Evolutionary conservation across 2,113 vertebrate genomes (phyloP).

Genomic region (Phaetusa simplex): DNA sequence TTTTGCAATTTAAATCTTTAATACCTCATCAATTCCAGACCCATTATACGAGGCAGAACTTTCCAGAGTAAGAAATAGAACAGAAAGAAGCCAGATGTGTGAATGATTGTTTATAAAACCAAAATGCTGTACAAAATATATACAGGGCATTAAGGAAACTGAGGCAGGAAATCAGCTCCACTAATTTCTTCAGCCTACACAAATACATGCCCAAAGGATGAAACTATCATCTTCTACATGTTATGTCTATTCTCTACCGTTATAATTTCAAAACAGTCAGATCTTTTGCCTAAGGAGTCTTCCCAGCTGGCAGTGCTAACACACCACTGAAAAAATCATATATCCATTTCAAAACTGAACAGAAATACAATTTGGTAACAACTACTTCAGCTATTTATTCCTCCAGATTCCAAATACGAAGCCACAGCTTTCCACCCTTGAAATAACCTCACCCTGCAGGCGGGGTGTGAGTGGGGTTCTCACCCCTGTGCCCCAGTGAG

Average conservation of each 20-base stretch:
- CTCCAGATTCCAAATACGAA: not conserved
- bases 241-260: not conserved
- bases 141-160: not conserved
- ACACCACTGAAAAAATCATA: not conserved
- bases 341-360: not conserved
- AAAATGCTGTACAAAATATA: not conserved
- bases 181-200: not conserved
- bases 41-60: not conserved
- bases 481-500: not conserved
- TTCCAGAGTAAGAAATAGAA: not conserved
- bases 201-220: not conserved
- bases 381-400: not conserved
- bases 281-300: not conserved
- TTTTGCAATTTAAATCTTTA: not conserved
- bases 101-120: not conserved
- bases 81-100: not conserved
- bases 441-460: not conserved
- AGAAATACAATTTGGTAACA: not conserved
- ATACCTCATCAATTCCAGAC: not conserved
- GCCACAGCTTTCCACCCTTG: not conserved
- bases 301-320: not conserved
- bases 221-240: not conserved
- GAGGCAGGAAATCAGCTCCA: not conserved
- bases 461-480: not conserved
- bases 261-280: not conserved